These are phyloP conservation scores for Calosoma granatense DNA, from an alignment of 1,140 invertebrate genomes.

Conservation along the genomic window DNA sequence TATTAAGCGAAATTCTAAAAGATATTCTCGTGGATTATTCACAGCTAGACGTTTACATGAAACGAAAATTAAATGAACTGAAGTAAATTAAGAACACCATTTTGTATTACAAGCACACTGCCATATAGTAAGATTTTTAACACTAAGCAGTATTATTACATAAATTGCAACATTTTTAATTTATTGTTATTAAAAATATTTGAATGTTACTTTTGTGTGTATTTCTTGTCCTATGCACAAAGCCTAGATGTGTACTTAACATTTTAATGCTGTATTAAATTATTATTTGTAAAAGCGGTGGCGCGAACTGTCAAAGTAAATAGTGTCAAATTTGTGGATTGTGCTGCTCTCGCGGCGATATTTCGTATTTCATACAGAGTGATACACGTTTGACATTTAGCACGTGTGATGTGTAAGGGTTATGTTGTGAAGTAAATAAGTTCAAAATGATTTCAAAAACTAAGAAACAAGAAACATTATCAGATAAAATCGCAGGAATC, in stretches of 20 bases:
- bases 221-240: neutral
- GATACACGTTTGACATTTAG: neutral
- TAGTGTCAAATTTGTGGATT: too few species aligned
- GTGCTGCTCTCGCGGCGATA: too few species aligned
- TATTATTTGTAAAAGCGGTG: too few species aligned
- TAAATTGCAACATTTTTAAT: neutral
- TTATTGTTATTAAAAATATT: constrained; percentile 1
- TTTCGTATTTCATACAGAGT: too few species aligned
- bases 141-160: constrained; percentile 3
- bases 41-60: constrained; percentile 65
- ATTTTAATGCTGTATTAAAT: too few species aligned
- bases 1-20: constrained; percentile 62
- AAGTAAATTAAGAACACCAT: constrained; percentile 14
- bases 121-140: neutral
- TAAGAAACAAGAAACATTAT: constrained; percentile 31
- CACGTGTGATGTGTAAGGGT: neutral
- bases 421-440: neutral
- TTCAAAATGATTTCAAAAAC: constrained; percentile 30
- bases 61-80: constrained; percentile 35
- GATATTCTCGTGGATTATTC: constrained; percentile 66
- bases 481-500: constrained; percentile 48
- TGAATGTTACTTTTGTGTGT: neutral
- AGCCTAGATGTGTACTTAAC: too few species aligned
- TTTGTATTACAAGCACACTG: constrained; percentile 1
- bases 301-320: too few species aligned